Conservation (phyloP, 2,888 invertebrate species). For the Charanyca ferruginea region DNA sequence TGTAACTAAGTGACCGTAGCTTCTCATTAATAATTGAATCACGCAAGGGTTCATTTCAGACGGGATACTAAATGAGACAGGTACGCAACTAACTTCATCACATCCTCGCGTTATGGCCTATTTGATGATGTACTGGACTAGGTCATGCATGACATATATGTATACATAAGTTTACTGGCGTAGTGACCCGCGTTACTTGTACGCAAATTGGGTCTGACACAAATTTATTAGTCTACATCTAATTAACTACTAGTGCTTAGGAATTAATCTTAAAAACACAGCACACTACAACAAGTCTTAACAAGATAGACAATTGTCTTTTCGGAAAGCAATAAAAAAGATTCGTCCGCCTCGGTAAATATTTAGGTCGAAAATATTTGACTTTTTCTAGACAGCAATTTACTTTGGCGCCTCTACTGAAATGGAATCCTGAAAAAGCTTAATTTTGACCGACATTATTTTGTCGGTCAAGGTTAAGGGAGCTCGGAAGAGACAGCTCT, state of each 20-base stretch:
- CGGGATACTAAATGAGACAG: slow-evolving; percentile 69
- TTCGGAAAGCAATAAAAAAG: slow-evolving; percentile 21
- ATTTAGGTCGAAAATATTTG: slow-evolving; percentile 43
- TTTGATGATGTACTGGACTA: slow-evolving; percentile 51
- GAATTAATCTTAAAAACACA: slow-evolving; percentile 4
- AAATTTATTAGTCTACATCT: slow-evolving; percentile 30
- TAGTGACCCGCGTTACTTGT: slow-evolving; percentile 30
- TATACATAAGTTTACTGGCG: slow-evolving; percentile 17
- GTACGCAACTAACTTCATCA: slow-evolving; percentile 69
- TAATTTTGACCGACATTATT: slow-evolving; percentile 54
- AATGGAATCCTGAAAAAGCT: slow-evolving; percentile 44
- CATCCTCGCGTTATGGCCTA: slow-evolving; percentile 59
- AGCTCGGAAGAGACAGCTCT: slow-evolving; percentile 19
- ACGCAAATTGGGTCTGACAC: slow-evolving; percentile 26
- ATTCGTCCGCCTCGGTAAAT: slow-evolving; percentile 33
- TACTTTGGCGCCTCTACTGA: slow-evolving; percentile 20
- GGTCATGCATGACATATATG: slow-evolving; percentile 30
- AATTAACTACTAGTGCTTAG: slow-evolving; percentile 2
- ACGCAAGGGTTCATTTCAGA: slow-evolving; percentile 71
- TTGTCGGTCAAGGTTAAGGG: slow-evolving; percentile 44
- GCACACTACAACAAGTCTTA: not conserved
- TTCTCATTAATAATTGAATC: slow-evolving; percentile 74
- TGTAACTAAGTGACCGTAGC: slow-evolving; percentile 75
- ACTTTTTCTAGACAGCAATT: slow-evolving; percentile 39
- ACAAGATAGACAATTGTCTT: not conserved